Evolutionary conservation across 2,888 invertebrate genomes (phyloP).

Genomic region (Microctonus brassicae): DNA sequence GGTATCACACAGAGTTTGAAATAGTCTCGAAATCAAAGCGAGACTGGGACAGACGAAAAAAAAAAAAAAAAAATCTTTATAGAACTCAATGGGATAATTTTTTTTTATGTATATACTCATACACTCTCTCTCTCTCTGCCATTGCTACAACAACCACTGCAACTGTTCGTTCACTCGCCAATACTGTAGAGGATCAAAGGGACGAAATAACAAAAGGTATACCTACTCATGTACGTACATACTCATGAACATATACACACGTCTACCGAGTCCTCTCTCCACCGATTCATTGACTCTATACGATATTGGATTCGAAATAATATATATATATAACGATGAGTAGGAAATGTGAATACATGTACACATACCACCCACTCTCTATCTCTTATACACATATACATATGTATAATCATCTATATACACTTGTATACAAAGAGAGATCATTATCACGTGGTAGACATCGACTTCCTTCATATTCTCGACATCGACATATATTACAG

Average conservation of each 20-base stretch:
- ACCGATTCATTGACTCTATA: constrained; percentile 5
- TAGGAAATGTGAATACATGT: too few relatives aligned
- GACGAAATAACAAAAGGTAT: constrained; percentile 54
- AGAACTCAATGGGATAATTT: constrained; percentile 33
- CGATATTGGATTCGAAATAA: constrained; percentile 40
- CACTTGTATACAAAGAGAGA: background rate
- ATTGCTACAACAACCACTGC: constrained; percentile 30
- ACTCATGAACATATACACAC: background rate
- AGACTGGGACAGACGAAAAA: background rate
- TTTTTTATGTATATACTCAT: constrained; percentile 25
- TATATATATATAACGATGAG: background rate
- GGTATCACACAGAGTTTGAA: constrained; percentile 1
- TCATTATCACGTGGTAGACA: constrained; percentile 28
- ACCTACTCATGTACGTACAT: too few relatives aligned
- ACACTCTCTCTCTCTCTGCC: background rate
- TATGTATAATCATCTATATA: background rate
- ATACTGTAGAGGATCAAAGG: constrained; percentile 51
- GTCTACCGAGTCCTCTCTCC: background rate
- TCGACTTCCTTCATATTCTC: constrained; percentile 18
- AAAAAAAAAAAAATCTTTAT: constrained; percentile 2
- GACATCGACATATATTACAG: background rate
- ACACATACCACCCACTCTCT: background rate
- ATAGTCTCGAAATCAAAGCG: constrained; percentile 21
- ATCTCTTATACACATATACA: background rate
- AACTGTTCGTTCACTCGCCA: constrained; percentile 21